Percentiles rank a stretch among this genome's conserved stretches.
phyloP scores from a whole-genome alignment of 2,888 invertebrate genomes.

The Leptinotarsa peninsularis region DNA sequence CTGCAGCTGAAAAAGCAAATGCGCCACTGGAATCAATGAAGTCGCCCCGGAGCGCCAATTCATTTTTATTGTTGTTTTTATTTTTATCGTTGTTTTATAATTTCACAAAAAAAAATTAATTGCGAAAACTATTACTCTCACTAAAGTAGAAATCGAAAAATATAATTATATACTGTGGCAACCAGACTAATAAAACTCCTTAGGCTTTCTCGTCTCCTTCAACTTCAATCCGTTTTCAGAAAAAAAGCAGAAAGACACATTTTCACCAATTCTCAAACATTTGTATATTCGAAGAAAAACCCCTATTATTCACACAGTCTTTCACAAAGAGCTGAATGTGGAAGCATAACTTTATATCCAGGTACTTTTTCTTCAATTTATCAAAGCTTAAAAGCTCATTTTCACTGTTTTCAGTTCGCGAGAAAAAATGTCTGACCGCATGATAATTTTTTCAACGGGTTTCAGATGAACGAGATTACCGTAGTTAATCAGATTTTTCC shows the following conservation, averaged over 20 bases:
- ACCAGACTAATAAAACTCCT: not conserved
- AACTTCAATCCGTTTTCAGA: not conserved
- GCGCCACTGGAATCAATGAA: too few relatives aligned
- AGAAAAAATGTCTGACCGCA: slow-evolving; percentile 15
- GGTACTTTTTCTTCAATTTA: slow-evolving; percentile 10
- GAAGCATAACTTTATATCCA: slow-evolving; percentile 3
- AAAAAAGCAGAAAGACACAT: not conserved
- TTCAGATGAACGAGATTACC: slow-evolving; percentile 25
- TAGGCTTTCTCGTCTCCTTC: not conserved
- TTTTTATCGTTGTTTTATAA: too few relatives aligned
- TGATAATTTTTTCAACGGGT: slow-evolving; percentile 27
- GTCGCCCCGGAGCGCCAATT: too few relatives aligned
- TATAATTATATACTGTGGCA: too few relatives aligned
- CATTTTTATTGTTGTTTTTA: too few relatives aligned
- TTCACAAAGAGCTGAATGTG: not conserved
- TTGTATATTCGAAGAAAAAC: not conserved
- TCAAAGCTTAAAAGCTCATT: slow-evolving; percentile 19
- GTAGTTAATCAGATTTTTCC: slow-evolving; percentile 27
- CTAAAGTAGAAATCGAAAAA: too few relatives aligned
- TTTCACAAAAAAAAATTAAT: too few relatives aligned
- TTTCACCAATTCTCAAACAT: not conserved
- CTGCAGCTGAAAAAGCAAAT: too few relatives aligned
- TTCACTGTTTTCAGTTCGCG: slow-evolving; percentile 5
- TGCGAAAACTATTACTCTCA: too few relatives aligned
- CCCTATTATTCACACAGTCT: not conserved